These are phyloP conservation scores for Hypomesus transpacificus DNA, from an alignment of 2,113 vertebrate genomes.

Conservation along the genomic window DNA sequence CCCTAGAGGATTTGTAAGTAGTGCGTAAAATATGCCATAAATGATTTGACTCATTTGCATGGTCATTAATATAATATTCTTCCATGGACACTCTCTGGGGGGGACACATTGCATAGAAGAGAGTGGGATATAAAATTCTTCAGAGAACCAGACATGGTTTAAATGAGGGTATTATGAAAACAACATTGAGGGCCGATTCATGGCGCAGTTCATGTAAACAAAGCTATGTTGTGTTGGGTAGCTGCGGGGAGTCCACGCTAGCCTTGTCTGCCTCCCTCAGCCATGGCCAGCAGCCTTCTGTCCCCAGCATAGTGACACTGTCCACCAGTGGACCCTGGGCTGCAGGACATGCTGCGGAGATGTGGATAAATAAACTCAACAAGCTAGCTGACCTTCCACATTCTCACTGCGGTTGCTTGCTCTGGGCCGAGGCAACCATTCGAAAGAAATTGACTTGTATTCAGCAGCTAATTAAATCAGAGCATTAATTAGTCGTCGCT, in stretches of 20 bases:
- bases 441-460: conserved; percentile 25
- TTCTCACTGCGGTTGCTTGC: conserved; percentile 16
- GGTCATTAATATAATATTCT: conserved; percentile 17
- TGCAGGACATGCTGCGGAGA: background rate
- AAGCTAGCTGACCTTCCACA: conserved; percentile 21
- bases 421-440: background rate
- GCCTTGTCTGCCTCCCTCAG: too few species aligned
- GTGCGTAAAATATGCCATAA: conserved; percentile 8
- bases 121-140: background rate
- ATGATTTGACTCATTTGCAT: conserved; percentile 11
- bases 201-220: too few species aligned
- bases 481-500: conserved; percentile 20
- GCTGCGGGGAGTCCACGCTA: too few species aligned
- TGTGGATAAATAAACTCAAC: conserved; percentile 27
- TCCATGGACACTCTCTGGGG: background rate
- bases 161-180: too few species aligned
- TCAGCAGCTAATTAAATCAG: conserved; percentile 36
- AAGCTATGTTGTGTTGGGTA: too few species aligned
- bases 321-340: background rate
- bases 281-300: too few species aligned
- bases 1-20: background rate
- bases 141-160: too few species aligned
- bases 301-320: background rate
- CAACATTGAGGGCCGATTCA: too few species aligned
- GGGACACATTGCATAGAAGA: background rate